These are phyloP conservation scores for Lucifuga dentata DNA, from an alignment of 2,113 vertebrate genomes.

Conservation along the genomic window DNA sequence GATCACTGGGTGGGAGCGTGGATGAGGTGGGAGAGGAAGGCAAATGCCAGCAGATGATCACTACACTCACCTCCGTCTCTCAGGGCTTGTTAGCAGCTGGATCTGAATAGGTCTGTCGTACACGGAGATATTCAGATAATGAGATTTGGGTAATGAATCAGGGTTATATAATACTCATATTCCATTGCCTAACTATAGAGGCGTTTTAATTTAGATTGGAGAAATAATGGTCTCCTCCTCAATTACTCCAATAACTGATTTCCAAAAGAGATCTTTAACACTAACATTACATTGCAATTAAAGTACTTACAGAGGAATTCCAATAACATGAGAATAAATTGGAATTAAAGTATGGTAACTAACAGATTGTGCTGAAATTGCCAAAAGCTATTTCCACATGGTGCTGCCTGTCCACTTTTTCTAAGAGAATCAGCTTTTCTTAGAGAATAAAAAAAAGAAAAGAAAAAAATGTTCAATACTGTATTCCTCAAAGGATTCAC, in stretches of 20 bases:
- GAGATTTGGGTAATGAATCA: constrained; percentile 72
- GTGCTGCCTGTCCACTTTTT: neutral
- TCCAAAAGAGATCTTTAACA: constrained; percentile 38
- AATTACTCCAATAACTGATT: constrained; percentile 47
- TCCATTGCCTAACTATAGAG: constrained; percentile 54
- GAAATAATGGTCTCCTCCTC: constrained; percentile 56
- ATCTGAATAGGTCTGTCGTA: constrained; percentile 48
- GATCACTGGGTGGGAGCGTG: constrained; percentile 58
- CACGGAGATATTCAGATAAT: constrained; percentile 61
- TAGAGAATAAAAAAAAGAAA: no score
- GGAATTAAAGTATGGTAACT: neutral
- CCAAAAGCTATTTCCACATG: neutral
- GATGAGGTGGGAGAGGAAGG: constrained; percentile 63
- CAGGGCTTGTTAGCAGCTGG: constrained; percentile 69
- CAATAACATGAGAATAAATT: constrained; percentile 25
- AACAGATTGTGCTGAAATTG: neutral
- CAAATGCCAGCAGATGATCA: constrained; percentile 70
- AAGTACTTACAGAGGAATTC: constrained; percentile 18
- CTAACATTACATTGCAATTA: constrained; percentile 39
- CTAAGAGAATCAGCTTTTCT: neutral
- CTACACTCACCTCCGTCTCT: constrained; percentile 58
- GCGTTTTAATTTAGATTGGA: constrained; percentile 64
- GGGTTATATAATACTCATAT: constrained; percentile 62
- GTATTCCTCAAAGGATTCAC: neutral
- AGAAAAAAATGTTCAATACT: no score